Evolutionary conservation across 2,113 vertebrate genomes (phyloP).

Genomic region (Prinia subflava): DNA sequence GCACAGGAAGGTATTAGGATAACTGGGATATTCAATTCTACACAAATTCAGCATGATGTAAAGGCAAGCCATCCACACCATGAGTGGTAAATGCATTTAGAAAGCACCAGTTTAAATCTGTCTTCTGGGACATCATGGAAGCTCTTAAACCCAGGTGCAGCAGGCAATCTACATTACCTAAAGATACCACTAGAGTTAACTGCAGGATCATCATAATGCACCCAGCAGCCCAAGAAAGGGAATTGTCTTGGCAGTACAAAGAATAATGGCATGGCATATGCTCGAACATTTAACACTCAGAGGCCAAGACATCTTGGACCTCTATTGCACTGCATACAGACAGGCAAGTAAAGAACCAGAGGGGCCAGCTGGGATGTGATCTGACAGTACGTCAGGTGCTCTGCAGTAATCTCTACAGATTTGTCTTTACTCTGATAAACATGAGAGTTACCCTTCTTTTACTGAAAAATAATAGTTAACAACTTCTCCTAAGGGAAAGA

Average conservation of each 20-base stretch:
- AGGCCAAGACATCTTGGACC: neutral
- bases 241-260: neutral
- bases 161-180: neutral
- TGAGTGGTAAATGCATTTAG: neutral
- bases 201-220: neutral
- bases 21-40: neutral
- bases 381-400: neutral
- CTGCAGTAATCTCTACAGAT: neutral
- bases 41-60: neutral
- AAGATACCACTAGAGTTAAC: neutral
- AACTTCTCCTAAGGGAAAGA: neutral
- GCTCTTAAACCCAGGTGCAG: neutral
- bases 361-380: neutral
- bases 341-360: neutral
- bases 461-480: neutral
- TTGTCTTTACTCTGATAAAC: neutral
- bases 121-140: neutral
- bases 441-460: neutral
- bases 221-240: neutral
- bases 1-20: neutral
- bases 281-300: neutral
- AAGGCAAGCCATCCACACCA: neutral
- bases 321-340: fast-evolving
- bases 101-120: neutral
- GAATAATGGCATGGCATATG: fast-evolving